Evolutionary conservation across 2,888 invertebrate genomes (phyloP).

Genomic region (Lysandra bellargus): DNA sequence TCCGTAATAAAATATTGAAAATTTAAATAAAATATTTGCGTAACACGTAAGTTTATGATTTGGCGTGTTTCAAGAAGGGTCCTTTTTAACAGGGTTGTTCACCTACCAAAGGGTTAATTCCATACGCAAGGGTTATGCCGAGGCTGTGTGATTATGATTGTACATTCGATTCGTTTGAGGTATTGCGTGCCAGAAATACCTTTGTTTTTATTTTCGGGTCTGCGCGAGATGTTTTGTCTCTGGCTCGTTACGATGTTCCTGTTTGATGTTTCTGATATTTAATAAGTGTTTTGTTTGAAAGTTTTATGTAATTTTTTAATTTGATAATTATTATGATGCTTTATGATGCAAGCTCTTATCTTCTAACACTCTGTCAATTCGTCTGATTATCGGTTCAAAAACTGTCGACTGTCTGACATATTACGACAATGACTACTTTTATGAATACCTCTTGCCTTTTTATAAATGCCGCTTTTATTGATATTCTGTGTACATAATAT

Average conservation of each 20-base stretch:
- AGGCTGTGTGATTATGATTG: conserved; percentile 58
- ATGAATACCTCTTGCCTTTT: not conserved
- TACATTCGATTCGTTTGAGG: conserved; percentile 53
- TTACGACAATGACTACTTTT: not conserved
- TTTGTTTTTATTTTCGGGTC: conserved; percentile 61
- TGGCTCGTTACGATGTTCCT: conserved; percentile 48
- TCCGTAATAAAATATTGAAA: conserved; percentile 8
- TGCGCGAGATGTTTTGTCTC: conserved; percentile 54
- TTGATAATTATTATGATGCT: conserved; percentile 33
- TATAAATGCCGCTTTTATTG: no score
- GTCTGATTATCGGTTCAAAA: not conserved
- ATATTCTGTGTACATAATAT: no score
- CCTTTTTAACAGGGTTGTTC: conserved; percentile 75
- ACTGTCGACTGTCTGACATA: not conserved
- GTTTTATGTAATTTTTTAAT: conserved; percentile 35
- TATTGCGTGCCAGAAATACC: conserved; percentile 63
- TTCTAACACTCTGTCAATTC: not conserved
- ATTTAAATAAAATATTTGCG: conserved; percentile 23
- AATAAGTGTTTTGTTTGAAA: conserved; percentile 43
- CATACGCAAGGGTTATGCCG: conserved; percentile 63
- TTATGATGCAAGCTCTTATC: not conserved
- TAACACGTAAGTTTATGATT: conserved; percentile 44
- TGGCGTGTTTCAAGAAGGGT: conserved; percentile 51
- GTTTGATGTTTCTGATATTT: conserved; percentile 45
- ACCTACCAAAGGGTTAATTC: conserved; percentile 79